phyloP scores from a whole-genome alignment of 2,113 vertebrate genomes.

The Cyanistes caeruleus region DNA sequence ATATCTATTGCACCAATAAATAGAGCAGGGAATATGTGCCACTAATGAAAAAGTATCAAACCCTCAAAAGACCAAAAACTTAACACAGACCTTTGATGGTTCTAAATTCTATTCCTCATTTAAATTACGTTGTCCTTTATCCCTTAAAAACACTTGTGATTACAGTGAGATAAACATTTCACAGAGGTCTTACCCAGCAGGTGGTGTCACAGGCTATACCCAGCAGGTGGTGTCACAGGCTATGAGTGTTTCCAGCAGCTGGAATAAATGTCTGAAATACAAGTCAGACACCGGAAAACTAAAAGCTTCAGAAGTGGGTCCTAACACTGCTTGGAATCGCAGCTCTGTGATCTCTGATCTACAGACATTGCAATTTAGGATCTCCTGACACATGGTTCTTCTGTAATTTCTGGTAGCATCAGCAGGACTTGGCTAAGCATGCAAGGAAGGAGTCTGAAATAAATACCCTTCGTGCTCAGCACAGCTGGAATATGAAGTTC shows the following conservation, averaged over 20 bases:
- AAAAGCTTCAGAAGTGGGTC: neutral
- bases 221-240: neutral
- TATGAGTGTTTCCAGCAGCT: neutral
- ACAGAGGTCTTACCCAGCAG: neutral
- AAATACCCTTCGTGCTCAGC: neutral
- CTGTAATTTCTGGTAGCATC: neutral
- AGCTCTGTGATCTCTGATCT: neutral
- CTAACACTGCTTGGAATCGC: rapidly evolving
- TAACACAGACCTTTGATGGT: neutral
- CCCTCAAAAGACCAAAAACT: neutral
- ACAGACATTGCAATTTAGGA: neutral
- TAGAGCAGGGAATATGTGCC: neutral
- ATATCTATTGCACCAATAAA: neutral
- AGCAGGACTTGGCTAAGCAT: neutral
- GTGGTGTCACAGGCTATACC: neutral
- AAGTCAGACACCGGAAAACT: neutral
- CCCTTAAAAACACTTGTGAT: neutral
- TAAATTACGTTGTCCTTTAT: neutral
- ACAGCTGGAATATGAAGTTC: neutral
- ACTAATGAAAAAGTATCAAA: neutral
- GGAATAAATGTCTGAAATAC: neutral
- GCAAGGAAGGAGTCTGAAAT: neutral
- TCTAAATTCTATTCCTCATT: neutral
- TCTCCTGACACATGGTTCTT: neutral
- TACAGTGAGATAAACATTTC: neutral